Conservation (phyloP, 1,140 invertebrate species). For the Pomacea maculata region DNA sequence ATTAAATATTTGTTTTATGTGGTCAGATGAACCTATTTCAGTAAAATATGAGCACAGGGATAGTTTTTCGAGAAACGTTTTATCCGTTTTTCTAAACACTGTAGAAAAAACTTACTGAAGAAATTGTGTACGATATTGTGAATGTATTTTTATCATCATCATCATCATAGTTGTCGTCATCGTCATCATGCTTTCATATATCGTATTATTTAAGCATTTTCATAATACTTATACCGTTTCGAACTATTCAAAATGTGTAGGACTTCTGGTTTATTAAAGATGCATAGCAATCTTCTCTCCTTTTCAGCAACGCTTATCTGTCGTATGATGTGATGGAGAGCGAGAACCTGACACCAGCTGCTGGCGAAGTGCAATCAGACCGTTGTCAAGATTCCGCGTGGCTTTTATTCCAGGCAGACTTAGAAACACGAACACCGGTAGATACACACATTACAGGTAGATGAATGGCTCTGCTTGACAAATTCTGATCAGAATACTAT, state of each 20-base stretch:
- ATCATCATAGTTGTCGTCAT: constrained; percentile 2
- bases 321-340: too few relatives aligned
- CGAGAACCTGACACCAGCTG: neutral
- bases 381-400: neutral
- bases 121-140: neutral
- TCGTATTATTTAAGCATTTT: constrained; percentile 34
- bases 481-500: neutral
- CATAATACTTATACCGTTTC: neutral
- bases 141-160: neutral
- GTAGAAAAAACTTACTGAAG: neutral
- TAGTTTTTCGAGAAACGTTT: too few relatives aligned
- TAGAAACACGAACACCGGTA: constrained; percentile 2
- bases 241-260: neutral
- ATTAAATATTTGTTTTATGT: too few relatives aligned
- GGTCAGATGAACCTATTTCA: too few relatives aligned
- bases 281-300: neutral
- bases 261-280: too few relatives aligned
- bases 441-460: constrained; percentile 15
- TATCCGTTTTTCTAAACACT: too few relatives aligned
- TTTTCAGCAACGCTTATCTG: neutral
- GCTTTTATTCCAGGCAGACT: constrained; percentile 11
- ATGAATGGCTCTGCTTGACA: neutral
- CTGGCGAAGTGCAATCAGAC: neutral
- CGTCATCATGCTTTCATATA: constrained; percentile 13
- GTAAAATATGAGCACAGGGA: too few relatives aligned